A percentile compares a stretch with the other conserved stretches of the same genome.
phyloP scores from a whole-genome alignment of 2,797 vertebrate genomes.

The Geotria australis region DNA sequence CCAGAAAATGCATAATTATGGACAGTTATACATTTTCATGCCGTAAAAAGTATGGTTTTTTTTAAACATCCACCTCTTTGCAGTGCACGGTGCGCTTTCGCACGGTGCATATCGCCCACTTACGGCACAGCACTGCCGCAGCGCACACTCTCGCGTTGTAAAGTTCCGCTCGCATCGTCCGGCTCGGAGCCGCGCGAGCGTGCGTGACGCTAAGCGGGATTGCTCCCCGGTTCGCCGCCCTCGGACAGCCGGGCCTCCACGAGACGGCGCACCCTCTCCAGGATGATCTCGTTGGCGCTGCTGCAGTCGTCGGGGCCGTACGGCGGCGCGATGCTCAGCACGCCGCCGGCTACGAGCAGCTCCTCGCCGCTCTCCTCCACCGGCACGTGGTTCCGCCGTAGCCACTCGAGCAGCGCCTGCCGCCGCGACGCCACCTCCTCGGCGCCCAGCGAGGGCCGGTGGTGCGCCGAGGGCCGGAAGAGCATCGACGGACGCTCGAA shows the following conservation, averaged over 20 bases:
- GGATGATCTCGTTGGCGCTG: conserved; percentile 53
- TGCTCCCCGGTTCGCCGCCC: too few species aligned
- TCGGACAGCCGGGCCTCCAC: conserved; percentile 6
- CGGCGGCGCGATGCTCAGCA: conserved; percentile 32
- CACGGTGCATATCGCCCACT: too few species aligned
- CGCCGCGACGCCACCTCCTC: conserved; percentile 19
- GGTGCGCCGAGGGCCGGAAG: conserved; percentile 8
- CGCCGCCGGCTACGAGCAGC: conserved; percentile 29
- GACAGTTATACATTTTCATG: too few species aligned
- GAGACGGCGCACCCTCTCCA: conserved; percentile 39
- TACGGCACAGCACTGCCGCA: too few species aligned
- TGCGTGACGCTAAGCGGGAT: too few species aligned
- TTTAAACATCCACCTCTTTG: too few species aligned
- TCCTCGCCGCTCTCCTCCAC: conserved; percentile 26
- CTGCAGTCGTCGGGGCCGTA: conserved; percentile 39
- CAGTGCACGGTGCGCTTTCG: too few species aligned
- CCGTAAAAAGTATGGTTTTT: too few species aligned
- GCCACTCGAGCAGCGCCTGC: conserved; percentile 20
- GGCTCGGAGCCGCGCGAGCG: too few species aligned
- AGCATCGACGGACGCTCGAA: conserved; percentile 12
- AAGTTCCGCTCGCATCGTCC: too few species aligned
- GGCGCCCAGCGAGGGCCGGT: conserved; percentile 3
- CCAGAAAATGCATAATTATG: too few species aligned
- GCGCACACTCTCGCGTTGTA: too few species aligned
- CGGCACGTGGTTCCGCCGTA: conserved; percentile 46